Evolutionary conservation across 2,797 vertebrate species (phyloP), one percentile per base, ranked within the genome.

Genomic region (Lepilemur septentrionalis): DNA sequence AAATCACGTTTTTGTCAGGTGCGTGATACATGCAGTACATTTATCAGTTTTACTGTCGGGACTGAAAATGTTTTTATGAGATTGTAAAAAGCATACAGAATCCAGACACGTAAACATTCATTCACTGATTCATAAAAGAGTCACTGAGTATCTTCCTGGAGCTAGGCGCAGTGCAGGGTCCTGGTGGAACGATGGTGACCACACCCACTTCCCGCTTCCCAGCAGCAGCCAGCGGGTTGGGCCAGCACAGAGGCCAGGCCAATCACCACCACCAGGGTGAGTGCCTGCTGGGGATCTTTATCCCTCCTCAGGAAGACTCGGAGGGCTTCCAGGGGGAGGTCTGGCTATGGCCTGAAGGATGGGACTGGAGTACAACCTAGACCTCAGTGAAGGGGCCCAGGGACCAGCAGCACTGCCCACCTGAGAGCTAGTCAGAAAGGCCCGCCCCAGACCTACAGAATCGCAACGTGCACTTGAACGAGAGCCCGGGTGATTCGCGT

Each of bases 251-350:
- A 5, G 78, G 55, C 11, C 22, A 6, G 57, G n/a, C 48, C 32
- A 7, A 35, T 11, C 3, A 9, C 15, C n/a, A 48, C 1, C 17
- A 30, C 28, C 1, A 0, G 25, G 30, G 14, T 6, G 30, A 9
- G 13, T 6, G 22, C 12, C 22, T 20, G 15, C 25, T 46, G 76
- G 15, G 3, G 57, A 46, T 38, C 61, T 46, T 38, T 46, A 13
- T 61, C 43, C 69, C 18, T 14, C 43, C 38, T 70, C 20, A 46
- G 57, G n/a, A 30, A 25, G 32, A 9, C n/a, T 41, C 4, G 11
- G 65, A 78, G 13, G 52, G 17, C 59, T n/a, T 55, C 78, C 22
- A 23, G 52, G 30, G 1, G 13, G 15, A 59, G 75, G 20, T 46
- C 7, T 22, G 46, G 50, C 48, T n/a, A 43, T 41, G 11, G 38